A percentile compares a stretch with the other conserved stretches of the same genome.
Conservation (phyloP, 2,113 vertebrate genomes). For the Hemibagrus wyckioides region DNA sequence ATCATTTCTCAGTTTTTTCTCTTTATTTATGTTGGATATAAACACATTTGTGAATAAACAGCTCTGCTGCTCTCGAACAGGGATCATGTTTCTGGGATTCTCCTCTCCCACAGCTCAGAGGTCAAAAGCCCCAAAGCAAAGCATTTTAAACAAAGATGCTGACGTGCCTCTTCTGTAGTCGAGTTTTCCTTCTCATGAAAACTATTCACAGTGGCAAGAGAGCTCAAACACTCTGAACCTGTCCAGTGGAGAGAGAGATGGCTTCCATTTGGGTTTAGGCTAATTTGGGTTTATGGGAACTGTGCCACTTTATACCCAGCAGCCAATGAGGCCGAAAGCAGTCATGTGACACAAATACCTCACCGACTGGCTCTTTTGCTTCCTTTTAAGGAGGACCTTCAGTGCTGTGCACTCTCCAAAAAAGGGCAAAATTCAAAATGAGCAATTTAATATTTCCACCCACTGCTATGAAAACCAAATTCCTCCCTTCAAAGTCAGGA, state of each 20-base stretch:
- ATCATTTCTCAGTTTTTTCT: constrained; percentile 19
- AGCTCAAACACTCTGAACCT: constrained; percentile 35
- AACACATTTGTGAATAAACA: constrained; percentile 54
- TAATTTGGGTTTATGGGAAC: constrained; percentile 55
- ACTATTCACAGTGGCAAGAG: constrained; percentile 41
- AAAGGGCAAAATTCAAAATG: constrained; percentile 64
- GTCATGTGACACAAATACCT: constrained; percentile 58
- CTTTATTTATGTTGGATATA: constrained; percentile 42
- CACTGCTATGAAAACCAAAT: constrained; percentile 53
- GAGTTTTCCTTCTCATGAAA: constrained; percentile 44
- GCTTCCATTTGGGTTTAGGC: constrained; percentile 46
- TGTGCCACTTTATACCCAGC: constrained; percentile 48
- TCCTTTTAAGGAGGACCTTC: constrained; percentile 70
- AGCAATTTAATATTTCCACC: constrained; percentile 66
- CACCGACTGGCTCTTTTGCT: constrained; percentile 51
- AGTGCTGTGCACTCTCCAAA: constrained; percentile 61
- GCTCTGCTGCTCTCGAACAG: background rate
- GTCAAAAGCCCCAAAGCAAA: constrained; percentile 39
- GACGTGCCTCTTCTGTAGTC: constrained; percentile 51
- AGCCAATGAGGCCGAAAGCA: constrained; percentile 47
- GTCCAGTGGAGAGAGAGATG: constrained; percentile 47
- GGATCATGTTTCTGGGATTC: constrained; percentile 25
- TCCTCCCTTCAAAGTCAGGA: constrained; percentile 38
- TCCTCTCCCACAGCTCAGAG: constrained; percentile 52
- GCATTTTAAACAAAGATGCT: constrained; percentile 53